Evolutionary conservation across 2,888 invertebrate species (phyloP), one percentile per base, ranked within the genome.

Genomic region (Autographa pulchrina): DNA sequence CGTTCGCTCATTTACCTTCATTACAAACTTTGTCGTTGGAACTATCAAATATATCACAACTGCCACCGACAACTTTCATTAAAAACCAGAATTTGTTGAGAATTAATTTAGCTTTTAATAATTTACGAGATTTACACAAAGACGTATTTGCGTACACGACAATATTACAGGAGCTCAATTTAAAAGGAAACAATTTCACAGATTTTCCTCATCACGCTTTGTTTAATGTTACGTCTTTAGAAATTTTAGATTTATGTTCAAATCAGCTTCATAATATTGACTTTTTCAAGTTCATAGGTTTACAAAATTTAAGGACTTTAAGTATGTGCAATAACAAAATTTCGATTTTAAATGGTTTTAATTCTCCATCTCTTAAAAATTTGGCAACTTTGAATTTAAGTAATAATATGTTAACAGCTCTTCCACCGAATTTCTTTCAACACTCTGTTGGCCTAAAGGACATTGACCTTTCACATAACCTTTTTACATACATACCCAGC

Each of bases 391-490:
- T 98, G 71, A 98, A 98, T 91, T 96, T 98, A 69, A 98, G 97
- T 84, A 97, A 97, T 69, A 98, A 98, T 90, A 96, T 97, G 81
- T 90, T 98, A 79, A 96, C 97, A 41, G 97, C 97, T 72, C 94
- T 98, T 77, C 98, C 98, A 41, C 97, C 97, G 31, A 98, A 98
- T 91, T 98, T 98, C 92, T 97, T 98, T 80, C 97, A 97, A 80
- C 97, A 97, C 88, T 97, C 98, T 11, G 95, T 96, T 73, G 96
- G 97, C 60, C 91, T 98, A 62, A 97, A 97, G 75, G 97, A 97
- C 80, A 96, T 98, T 69, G 98, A 98, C 88, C 91, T 98, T 75
- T 97, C 98, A 0, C 96, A 96, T 74, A 98, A 98, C 94, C 96
- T 97, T 66, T 98, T 98, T 83, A 96, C 97, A 78, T 97, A 98